Base-by-base conservation (phyloP, 2,888 invertebrate species). In the Patella ulyssiponensis region DNA sequence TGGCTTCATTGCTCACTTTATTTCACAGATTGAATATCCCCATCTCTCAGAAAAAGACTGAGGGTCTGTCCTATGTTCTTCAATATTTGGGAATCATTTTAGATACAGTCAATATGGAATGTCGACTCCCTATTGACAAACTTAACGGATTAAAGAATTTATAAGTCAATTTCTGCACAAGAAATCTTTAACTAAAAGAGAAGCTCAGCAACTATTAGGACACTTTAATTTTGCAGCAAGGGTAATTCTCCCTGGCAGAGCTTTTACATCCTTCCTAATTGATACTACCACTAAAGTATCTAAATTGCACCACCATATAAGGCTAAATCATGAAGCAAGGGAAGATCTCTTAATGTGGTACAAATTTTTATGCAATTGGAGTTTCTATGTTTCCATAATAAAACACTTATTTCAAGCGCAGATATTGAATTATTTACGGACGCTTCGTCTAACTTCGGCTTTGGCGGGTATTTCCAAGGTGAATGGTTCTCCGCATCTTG, bases 211-310 rank as follows among this genome's bases (percentile, higher is more conserved):
- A 53, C 71, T 80, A 5, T 20, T 78, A 27, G 78, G 81, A 4
- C 80, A 81, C 54, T 56, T 81, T 9, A 80, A 78, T 56, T 80
- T 78, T 27, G 78, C 81, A 15, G 27, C 72, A 53, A 69, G 73
- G 44, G 82, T 82, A 12, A 73, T 82, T n/a, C 27, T 76, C 27
- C 82, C 79, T 3, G 81, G 81, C n/a, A 44, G 79, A n/a, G 69
- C 77, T 53, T 82, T 82, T 71, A 76, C 79, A 17, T 80, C 81
- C 20, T 78, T 79, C 44, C 77, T 82, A 12, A 71, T 78, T 23
- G 7, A 12, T 7, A 52, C 79, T 54, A 74, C 79, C n/a, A 74
- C 73, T 0, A 77, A 69, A 15, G 79, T 79, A 4, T 71, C 52
- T 23, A 71, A 73, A 17, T 14, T 82, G 11, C 72, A 75, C 51